phyloP scores from a whole-genome alignment of 1,140 invertebrate genomes.

The Bombus confusus region DNA sequence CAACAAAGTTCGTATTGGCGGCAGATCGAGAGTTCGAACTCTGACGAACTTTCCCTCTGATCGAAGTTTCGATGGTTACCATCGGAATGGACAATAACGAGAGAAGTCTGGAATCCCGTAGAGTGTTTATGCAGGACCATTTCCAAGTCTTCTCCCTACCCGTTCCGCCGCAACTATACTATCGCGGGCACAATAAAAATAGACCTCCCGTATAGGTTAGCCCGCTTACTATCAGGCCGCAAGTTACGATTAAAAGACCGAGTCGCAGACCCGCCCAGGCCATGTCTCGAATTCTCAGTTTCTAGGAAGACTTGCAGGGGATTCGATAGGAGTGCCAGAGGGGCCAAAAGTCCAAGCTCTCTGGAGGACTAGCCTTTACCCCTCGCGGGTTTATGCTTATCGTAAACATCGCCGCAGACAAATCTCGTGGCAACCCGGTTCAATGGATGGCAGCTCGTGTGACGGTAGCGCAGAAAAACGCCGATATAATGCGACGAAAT shows the following conservation, averaged over 20 bases:
- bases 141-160: conserved; percentile 2
- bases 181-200: conserved; percentile 69
- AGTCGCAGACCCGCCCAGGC: conserved; percentile 70
- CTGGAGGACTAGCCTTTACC: conserved; percentile 17
- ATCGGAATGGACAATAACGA: conserved; percentile 43
- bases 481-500: background rate
- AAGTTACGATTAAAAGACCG: conserved; percentile 78
- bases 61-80: conserved; percentile 24
- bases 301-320: conserved; percentile 35
- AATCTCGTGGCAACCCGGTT: conserved; percentile 14
- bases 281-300: conserved; percentile 71
- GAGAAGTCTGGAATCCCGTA: background rate
- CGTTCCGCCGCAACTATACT: conserved; percentile 32
- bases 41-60: conserved; percentile 26
- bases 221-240: conserved; percentile 65
- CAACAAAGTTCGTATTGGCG: background rate
- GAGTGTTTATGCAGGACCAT: conserved; percentile 6
- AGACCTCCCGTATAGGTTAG: conserved; percentile 61
- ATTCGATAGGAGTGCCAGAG: conserved; percentile 2
- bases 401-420: conserved; percentile 57
- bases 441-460: background rate
- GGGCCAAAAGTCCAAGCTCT: background rate
- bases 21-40: background rate
- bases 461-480: background rate
- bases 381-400: conserved; percentile 48